Conservation (phyloP, 2,113 vertebrate species). For the Himantopus leucocephalus region DNA sequence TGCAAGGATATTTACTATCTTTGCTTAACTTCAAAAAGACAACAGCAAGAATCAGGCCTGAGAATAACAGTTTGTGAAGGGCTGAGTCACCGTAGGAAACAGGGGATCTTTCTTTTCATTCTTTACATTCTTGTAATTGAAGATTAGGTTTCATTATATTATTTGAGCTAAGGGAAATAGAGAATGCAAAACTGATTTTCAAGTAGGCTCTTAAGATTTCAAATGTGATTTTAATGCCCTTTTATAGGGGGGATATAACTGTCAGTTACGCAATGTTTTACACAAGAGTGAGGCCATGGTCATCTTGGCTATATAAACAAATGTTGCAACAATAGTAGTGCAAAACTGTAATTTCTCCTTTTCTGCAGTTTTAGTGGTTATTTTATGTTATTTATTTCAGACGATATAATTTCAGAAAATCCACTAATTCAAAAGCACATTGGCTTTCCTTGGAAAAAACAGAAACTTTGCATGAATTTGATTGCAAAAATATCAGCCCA, state of each 20-base stretch:
- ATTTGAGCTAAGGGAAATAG: not conserved
- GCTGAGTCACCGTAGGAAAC: not conserved
- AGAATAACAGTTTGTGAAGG: not conserved
- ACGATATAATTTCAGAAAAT: not conserved
- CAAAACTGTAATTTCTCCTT: not conserved
- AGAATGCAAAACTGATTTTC: not conserved
- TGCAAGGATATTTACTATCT: not conserved
- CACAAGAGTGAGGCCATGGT: not conserved
- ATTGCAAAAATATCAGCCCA: not conserved
- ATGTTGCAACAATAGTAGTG: not conserved
- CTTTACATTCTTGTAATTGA: not conserved
- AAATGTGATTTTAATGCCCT: not conserved
- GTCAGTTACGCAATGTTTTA: not conserved
- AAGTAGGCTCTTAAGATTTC: not conserved
- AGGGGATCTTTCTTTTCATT: not conserved
- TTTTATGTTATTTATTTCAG: not conserved
- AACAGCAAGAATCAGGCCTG: not conserved
- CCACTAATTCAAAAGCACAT: not conserved
- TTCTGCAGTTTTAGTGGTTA: not conserved
- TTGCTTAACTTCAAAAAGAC: not conserved
- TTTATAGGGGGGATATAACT: not conserved
- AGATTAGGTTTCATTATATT: not conserved
- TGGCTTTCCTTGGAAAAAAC: not conserved
- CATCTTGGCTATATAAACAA: not conserved
- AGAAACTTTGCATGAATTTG: not conserved